phyloP scores from a whole-genome alignment of 2,888 invertebrate genomes.

The Lumbricus terrestris region DNA sequence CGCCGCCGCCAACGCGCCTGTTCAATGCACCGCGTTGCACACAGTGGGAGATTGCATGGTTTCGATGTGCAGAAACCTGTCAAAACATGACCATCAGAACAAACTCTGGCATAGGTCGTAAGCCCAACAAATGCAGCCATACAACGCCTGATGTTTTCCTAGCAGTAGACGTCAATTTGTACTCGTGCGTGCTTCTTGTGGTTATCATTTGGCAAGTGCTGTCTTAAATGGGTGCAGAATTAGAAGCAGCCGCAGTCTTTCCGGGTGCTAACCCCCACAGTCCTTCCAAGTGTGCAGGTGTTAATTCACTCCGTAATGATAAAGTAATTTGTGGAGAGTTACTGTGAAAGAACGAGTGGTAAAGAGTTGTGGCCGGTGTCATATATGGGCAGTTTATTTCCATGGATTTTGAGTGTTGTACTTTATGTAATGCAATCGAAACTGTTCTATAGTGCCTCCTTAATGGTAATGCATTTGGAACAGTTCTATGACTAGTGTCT shows the following conservation, averaged over 20 bases:
- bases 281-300: too few species aligned
- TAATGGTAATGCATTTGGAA: too few species aligned
- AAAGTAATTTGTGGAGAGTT: conserved; percentile 3
- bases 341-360: not conserved
- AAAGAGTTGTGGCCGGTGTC: not conserved
- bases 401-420: not conserved
- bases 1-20: not conserved
- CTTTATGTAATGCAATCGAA: too few species aligned
- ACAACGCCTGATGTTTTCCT: not conserved
- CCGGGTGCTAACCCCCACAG: not conserved
- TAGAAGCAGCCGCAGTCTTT: not conserved
- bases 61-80: not conserved
- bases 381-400: not conserved
- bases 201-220: not conserved
- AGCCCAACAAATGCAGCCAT: conserved; percentile 8
- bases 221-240: not conserved
- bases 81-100: conserved; percentile 11
- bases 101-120: conserved; percentile 9
- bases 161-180: not conserved
- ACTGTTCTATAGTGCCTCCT: too few species aligned
- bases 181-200: not conserved
- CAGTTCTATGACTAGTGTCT: too few species aligned
- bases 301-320: not conserved
- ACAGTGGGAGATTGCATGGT: not conserved
- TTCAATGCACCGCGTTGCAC: not conserved